Conservation (phyloP, 2,113 vertebrate genomes). For the Octodon degus region DNA sequence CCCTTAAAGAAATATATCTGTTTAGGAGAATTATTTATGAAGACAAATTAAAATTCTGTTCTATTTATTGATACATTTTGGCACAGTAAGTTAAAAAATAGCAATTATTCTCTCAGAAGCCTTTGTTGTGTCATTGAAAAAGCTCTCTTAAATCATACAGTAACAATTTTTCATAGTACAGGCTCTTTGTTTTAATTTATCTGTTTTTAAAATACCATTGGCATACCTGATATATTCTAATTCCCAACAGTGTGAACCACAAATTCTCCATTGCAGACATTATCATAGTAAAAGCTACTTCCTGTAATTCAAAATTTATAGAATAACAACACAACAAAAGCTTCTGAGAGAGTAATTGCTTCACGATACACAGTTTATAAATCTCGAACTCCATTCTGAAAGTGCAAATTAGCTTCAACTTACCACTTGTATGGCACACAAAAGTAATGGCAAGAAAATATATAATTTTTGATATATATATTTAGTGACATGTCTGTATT, state of each 20-base stretch:
- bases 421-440: background rate
- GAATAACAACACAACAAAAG: conserved; percentile 31
- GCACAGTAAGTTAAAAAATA: background rate
- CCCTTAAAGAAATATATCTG: background rate
- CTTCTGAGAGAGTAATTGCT: conserved; percentile 41
- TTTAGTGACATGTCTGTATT: background rate
- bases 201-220: conserved; percentile 31
- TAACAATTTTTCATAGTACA: conserved; percentile 15
- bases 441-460: background rate
- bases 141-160: conserved; percentile 39
- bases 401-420: background rate
- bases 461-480: background rate
- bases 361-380: background rate
- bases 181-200: conserved; percentile 53
- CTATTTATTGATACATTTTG: background rate
- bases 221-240: background rate
- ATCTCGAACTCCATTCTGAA: background rate
- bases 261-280: conserved; percentile 43
- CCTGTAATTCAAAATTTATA: conserved; percentile 50
- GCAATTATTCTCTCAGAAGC: background rate
- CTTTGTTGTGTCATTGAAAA: no score
- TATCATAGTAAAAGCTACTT: conserved; percentile 42
- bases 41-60: conserved; percentile 15
- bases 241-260: background rate
- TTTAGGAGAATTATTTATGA: conserved; percentile 25